These are phyloP conservation scores for Recurvirostra avosetta DNA, from an alignment of 2,113 vertebrate genomes.

Conservation along the genomic window DNA sequence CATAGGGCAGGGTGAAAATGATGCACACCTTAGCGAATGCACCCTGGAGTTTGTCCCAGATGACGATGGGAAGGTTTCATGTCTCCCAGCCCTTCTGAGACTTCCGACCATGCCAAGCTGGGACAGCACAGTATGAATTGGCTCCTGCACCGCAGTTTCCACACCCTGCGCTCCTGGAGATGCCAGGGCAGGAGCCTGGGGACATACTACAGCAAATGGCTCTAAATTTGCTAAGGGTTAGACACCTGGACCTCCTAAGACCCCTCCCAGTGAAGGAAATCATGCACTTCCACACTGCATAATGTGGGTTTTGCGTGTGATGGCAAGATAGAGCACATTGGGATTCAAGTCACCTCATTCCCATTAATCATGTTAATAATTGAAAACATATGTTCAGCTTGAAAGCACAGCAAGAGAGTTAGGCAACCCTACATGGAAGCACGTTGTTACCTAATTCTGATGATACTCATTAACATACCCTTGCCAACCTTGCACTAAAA, in stretches of 20 bases:
- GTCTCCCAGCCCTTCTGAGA: background rate
- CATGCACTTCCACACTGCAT: background rate
- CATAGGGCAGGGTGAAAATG: background rate
- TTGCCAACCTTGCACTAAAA: background rate
- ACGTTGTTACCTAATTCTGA: background rate
- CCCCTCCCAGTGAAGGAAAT: background rate
- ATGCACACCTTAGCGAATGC: background rate
- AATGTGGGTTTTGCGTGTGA: background rate
- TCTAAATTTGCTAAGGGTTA: background rate
- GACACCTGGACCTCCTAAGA: background rate
- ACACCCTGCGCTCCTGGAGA: background rate
- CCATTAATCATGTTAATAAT: conserved; percentile 64
- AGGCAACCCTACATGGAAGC: background rate
- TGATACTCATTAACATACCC: conserved; percentile 14
- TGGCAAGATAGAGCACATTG: conserved; percentile 17
- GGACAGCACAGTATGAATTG: background rate
- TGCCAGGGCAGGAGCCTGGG: background rate
- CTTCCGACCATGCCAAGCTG: background rate
- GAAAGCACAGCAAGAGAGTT: conserved; percentile 57
- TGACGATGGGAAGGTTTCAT: background rate
- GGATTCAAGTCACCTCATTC: conserved; percentile 35
- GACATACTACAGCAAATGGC: background rate
- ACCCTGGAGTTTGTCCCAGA: background rate
- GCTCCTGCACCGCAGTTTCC: background rate
- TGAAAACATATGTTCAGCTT: conserved; percentile 64